Base-by-base conservation (phyloP, 2,888 invertebrate species). In the Eupelmus urozonus region DNA sequence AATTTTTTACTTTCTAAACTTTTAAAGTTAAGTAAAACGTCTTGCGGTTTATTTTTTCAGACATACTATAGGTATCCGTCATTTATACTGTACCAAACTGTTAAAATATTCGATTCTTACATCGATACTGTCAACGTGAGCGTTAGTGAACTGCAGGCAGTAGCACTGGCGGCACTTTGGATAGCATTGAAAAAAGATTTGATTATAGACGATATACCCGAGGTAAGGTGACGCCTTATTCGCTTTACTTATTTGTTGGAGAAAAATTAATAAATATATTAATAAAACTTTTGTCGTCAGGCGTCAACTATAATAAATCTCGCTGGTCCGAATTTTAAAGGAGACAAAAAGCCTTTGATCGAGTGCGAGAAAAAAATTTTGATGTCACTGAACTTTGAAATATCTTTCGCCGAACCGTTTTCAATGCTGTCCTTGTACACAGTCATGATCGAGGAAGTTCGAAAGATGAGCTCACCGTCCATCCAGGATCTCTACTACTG, bases 161-260 rank as follows among this genome's bases (percentile, higher is more conserved):
- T 76, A 1, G 85, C 85, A 2, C 25, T 88, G 23, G 82, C 85
- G 0, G 78, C 84, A 5, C 73, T 87, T 42, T 88, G 88, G 88
- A 85, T 88, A 27, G 78, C 76, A 0, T 63, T 87, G 5, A 88
- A 88, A 77, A 83, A 79, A 65, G 84, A 85, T 18, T 71, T 80
- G n/a, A 69, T 63, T 40, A 55, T 18, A 0, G 57, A 81, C n/a
- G 82, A 81, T 5, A 62, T 86, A 40, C 87, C 88, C 1, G 62
- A 59, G 57, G 82, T 82, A 74, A 13, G 34, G 3, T 34, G n/a
- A 3, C 5, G 34, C 9, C 34, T 34, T 34, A 34, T 34, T 9
- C n/a, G n/a, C n/a, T n/a, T n/a, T n/a, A n/a, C n/a, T 5, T 9
- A 34, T 9, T 34, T 34, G 34, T 34, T 3, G 3, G 9, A 5